These are phyloP conservation scores for Pandion haliaetus DNA, from an alignment of 2,113 vertebrate species.

Conservation along the genomic window DNA sequence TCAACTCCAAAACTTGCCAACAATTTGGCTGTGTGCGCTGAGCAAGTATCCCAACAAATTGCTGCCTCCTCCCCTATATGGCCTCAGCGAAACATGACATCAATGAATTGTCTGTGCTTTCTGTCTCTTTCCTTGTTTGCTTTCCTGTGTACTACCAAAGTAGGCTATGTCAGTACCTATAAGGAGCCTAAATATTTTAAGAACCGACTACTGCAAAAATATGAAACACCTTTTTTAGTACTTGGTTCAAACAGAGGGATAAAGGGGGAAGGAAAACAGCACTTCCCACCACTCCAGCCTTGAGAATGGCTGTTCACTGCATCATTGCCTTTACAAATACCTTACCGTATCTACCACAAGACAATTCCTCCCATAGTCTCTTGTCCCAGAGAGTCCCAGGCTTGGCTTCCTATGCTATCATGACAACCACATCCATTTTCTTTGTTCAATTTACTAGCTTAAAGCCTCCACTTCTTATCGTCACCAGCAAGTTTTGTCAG, in stretches of 20 bases:
- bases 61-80: not conserved
- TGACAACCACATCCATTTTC: not conserved
- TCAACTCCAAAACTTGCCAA: not conserved
- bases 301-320: not conserved
- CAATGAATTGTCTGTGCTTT: not conserved
- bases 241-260: not conserved
- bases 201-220: not conserved
- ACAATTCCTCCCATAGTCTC: not conserved
- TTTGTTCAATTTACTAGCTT: not conserved
- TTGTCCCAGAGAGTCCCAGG: not conserved
- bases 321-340: not conserved
- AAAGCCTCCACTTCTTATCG: not conserved
- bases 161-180: not conserved
- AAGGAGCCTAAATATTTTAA: not conserved
- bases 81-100: not conserved
- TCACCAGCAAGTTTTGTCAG: not conserved
- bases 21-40: not conserved
- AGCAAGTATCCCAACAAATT: not conserved
- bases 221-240: conserved; percentile 53
- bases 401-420: not conserved
- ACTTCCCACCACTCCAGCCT: not conserved
- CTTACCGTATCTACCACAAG: not conserved
- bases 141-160: not conserved
- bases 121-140: not conserved
- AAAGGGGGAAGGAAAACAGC: not conserved